Evolutionary conservation across 2,888 invertebrate genomes (phyloP), one percentile per base, ranked within the genome.

Genomic region (Teinopalpus imperialis): DNA sequence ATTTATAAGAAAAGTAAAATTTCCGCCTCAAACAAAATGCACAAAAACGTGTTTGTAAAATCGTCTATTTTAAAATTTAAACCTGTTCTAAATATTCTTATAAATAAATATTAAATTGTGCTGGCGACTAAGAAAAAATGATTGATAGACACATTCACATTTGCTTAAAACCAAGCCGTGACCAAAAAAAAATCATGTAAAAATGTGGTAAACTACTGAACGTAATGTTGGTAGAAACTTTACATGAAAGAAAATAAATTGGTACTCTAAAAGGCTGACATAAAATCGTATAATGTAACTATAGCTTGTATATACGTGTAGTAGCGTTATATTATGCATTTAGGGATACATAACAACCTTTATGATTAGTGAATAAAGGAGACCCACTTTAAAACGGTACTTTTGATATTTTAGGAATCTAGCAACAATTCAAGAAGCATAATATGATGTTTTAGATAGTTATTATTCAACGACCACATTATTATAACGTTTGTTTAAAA

Each of bases 311-410:
- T 79, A 74, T 77, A 80, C 78, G 70, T 74, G 74, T 81, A 74
- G 75, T 69, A 69, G 80, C 68, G 79, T 81, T 82, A 81, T 68
- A 67, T 66, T 82, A 81, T 79, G 78, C 80, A 79, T 81, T 80
- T 81, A 86, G 82, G 57, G 63, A 73, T 81, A 78, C 73, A 73
- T 77, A 72, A 72, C 69, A 75, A 71, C 71, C 66, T 69, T 73
- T 74, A 74, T 71, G 69, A 66, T 66, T 71, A 78, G 77, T 68
- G 69, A 64, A 57, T 69, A 70, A 57, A 67, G 50, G 64, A 63
- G 66, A 61, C 70, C 63, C 70, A 69, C 63, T 68, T 59, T 65
- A 57, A 53, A 43, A 48, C 37, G 43, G 41, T 51, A 42, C 53
- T 49, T 50, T 47, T 49, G 35, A 51, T 51, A 40, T 46, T 30